Conservation (phyloP, 2,113 vertebrate species). For the Eulemur macaco region DNA sequence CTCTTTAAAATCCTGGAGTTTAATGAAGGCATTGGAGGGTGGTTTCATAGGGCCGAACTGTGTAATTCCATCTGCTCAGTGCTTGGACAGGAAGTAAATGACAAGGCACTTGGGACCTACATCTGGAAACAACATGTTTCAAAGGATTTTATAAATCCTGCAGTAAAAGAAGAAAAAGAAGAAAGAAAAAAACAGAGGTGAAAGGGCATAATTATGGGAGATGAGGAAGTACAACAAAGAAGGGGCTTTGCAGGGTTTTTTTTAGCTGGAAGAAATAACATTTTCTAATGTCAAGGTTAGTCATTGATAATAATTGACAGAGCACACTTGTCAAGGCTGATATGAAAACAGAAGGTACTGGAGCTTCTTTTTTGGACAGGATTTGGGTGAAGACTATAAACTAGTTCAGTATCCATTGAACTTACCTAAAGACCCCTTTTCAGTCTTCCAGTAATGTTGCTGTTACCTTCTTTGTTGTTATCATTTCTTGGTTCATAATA, state of each 20-base stretch:
- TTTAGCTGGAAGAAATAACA: conserved; percentile 59
- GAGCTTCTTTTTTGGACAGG: neutral
- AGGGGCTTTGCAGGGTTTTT: neutral
- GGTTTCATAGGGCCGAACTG: neutral
- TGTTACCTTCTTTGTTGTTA: neutral
- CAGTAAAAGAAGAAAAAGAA: conserved; percentile 61
- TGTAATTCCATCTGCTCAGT: conserved; percentile 77
- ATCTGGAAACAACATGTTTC: conserved; percentile 85
- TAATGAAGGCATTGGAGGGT: conserved; percentile 72
- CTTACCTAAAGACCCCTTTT: accelerated
- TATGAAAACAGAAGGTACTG: conserved; percentile 29
- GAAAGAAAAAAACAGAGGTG: neutral
- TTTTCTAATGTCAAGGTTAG: conserved; percentile 17
- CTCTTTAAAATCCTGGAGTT: conserved; percentile 74
- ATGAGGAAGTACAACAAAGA: conserved; percentile 10
- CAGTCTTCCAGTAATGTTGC: neutral
- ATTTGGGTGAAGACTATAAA: neutral
- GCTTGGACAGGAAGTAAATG: conserved; percentile 78
- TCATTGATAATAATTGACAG: conserved; percentile 49
- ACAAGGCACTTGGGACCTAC: conserved; percentile 75
- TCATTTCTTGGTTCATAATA: neutral
- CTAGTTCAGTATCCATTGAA: neutral
- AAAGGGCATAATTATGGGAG: conserved; percentile 43
- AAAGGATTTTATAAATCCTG: conserved; percentile 81
- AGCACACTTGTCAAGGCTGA: neutral